Percentiles rank a stretch among this genome's conserved stretches.
These are phyloP conservation scores for Bugula neritina DNA, from an alignment of 2,888 invertebrate genomes.

Conservation along the genomic window DNA sequence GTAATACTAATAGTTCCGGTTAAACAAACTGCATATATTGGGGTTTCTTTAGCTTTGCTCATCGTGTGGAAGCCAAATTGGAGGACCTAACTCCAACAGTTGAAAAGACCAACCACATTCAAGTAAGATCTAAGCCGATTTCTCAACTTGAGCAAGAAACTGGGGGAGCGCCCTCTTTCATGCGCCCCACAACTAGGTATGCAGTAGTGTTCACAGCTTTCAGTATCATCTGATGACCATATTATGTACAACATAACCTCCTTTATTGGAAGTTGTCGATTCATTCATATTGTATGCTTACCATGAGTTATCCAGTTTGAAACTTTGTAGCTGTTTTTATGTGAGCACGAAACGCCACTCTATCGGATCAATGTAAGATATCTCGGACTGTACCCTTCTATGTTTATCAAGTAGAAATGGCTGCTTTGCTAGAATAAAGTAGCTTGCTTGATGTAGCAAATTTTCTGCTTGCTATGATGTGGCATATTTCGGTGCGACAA, in stretches of 20 bases:
- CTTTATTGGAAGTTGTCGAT: no score
- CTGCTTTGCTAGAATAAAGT: no score
- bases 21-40: no score
- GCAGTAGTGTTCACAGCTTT: no score
- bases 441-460: no score
- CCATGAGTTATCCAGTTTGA: not conserved
- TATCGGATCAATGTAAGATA: not conserved
- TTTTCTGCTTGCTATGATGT: no score
- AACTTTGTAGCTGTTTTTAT: not conserved
- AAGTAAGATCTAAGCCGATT: not conserved
- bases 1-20: no score
- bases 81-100: not conserved
- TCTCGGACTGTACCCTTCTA: no score
- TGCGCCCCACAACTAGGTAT: not conserved
- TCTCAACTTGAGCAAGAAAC: not conserved
- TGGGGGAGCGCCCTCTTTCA: constrained; percentile 1
- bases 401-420: no score
- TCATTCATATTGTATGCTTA: not conserved
- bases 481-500: no score
- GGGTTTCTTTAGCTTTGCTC: constrained; percentile 19
- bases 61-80: constrained; percentile 11
- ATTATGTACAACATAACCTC: no score
- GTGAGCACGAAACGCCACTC: not conserved
- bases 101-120: not conserved
- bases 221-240: no score